Base-by-base conservation (phyloP, 2,888 invertebrate species). In the Amphimallon solstitiale region DNA sequence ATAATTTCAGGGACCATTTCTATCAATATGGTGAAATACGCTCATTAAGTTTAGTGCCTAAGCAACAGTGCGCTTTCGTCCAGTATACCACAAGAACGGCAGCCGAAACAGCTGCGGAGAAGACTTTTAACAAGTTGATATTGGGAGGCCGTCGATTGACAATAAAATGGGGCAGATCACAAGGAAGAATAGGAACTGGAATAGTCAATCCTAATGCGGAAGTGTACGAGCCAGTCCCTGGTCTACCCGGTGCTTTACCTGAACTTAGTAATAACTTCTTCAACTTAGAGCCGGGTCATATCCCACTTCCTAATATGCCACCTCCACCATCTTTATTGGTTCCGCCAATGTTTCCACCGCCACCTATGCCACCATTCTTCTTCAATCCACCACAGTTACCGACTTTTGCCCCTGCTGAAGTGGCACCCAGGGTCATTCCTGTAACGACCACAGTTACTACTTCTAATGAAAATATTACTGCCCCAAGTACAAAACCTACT, bases 1-100 rank as follows among this genome's bases (percentile, higher is more conserved):
- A 23, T 23, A 68, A 23, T 56, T 63, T n/a, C 37, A 90, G 94
- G 70, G 97, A 98, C 78, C 94, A 98, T 78, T 99, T 99, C 83
- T 99, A 99, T 83, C 98, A 99, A 80, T 98, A 93, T 83, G 99
- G 99, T 12, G 99, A 99, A 83, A 97, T 99, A 67, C 89, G 99
- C 73, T 92, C 93, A 0, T 88, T 99, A 15, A 96, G 96, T 7
- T 85, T 98, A 74, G 95, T 98, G 6, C 90, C 92, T 0, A 90
- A 95, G 71, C 97, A 98, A 74, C 94, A 94, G 77, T 98, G 98
- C 84, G 97, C 97, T 0, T 99, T 99, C 80, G 93, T 99, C 1
- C 97, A 98, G 79, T 99, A 95, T 81, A 97, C 98, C 0, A 91
- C 92, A 4, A 86, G 99, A 63, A 85, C 87, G 52, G 92, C 97